Evolutionary conservation across 2,888 invertebrate species (phyloP).

Genomic region (Macrostomum cliftonense): DNA sequence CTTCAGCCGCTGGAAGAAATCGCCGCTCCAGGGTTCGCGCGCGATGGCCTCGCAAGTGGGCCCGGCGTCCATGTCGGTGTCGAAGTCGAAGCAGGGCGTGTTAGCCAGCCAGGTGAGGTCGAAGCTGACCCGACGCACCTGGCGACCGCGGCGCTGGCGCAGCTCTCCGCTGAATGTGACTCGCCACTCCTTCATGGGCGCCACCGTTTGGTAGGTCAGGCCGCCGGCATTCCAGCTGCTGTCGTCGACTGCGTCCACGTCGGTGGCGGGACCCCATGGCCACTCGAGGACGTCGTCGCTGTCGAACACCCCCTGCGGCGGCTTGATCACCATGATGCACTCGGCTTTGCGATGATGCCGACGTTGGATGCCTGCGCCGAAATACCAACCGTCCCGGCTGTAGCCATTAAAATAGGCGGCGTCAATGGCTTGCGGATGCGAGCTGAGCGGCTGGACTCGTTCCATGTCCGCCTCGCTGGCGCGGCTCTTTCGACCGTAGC

Average conservation of each 20-base stretch:
- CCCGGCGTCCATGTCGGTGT: slow-evolving; percentile 49
- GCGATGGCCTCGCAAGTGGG: slow-evolving; percentile 55
- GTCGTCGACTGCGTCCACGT: slow-evolving; percentile 41
- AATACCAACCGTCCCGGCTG: slow-evolving; percentile 47
- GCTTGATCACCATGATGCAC: slow-evolving; percentile 7
- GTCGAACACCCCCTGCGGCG: slow-evolving; percentile 45
- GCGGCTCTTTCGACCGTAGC: slow-evolving; percentile 39
- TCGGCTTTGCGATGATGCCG: slow-evolving; percentile 36
- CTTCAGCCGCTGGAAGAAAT: slow-evolving; percentile 49
- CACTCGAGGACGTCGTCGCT: slow-evolving; percentile 54
- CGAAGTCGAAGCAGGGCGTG: slow-evolving; percentile 52
- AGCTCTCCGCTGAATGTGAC: slow-evolving; percentile 52
- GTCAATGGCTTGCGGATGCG: slow-evolving; percentile 49
- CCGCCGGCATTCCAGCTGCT: slow-evolving; percentile 49
- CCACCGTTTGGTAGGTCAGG: slow-evolving; percentile 47
- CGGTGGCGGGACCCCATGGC: slow-evolving; percentile 53
- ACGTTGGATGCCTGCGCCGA: slow-evolving; percentile 51
- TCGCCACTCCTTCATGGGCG: slow-evolving; percentile 57
- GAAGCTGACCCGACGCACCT: slow-evolving; percentile 42
- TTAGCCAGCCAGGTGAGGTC: slow-evolving; percentile 48
- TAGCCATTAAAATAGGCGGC: slow-evolving; percentile 58
- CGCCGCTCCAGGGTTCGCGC: slow-evolving; percentile 51
- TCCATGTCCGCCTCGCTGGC: slow-evolving; percentile 44
- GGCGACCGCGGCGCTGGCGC: slow-evolving; percentile 33
- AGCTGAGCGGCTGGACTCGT: slow-evolving; percentile 44